Evolutionary conservation across 1,140 invertebrate species (phyloP), one percentile per base, ranked within the genome.

Genomic region (Drosophila carrolli): DNA sequence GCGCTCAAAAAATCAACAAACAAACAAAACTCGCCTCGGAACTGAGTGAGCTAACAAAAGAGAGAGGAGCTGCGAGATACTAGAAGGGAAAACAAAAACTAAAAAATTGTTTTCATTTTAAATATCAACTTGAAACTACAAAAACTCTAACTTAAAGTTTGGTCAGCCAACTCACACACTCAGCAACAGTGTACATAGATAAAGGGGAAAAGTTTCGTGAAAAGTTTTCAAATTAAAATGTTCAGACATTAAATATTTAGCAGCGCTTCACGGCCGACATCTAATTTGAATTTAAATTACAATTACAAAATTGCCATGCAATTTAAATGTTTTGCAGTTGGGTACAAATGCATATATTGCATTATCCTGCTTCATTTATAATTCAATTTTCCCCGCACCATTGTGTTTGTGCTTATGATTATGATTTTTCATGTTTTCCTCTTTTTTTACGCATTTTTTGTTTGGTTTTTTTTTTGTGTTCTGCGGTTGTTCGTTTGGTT

Each of bases 1-100:
- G 80, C 84, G 70, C 85, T 84, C 73, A 84, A 72, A 77, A 88
- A 82, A 89, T 84, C 84, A 88, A 89, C 65, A 76, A 85, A 81
- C 63, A 82, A 85, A 84, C 75, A 66, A 68, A 86, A 71, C 58
- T 29, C 59, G 43, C 59, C 55, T 46, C 62, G 62, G 79, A 66
- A 51, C 35, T 13, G 35, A 77, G 27, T 44, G 57, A 68, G 32
- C 48, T 54, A 74, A 65, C 70, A 78, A 51, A 47, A 58, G 43
- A 63, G 63, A 48, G 41, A 54, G 62, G 63, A 53, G 40, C 5
- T 6, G 19, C 0, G 19, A 37, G 54, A 56, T 47, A 54, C 50
- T 53, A 41, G 47, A 58, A 32, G 56, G 35, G 44, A 55, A 11
- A 41, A 50, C 50, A 46, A 59, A 61, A 57, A 65, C 41, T 48